Conservation (phyloP, 64 coral and sea anemone species). For the Dendrophyllia cribrosa region DNA sequence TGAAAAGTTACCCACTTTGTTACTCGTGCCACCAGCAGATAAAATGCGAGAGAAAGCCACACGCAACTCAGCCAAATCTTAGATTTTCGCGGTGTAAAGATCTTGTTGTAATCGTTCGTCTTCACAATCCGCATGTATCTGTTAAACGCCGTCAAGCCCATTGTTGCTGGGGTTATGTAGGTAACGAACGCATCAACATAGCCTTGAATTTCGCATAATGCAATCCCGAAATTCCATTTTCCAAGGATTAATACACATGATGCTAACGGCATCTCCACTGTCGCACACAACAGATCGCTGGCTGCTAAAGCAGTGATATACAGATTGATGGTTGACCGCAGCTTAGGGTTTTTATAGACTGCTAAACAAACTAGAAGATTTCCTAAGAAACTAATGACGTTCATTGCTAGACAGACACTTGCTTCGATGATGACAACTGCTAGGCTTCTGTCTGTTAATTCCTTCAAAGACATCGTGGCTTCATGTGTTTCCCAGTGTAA, state of each 20-base stretch:
- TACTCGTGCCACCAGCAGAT: not conserved
- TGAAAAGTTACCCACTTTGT: not conserved
- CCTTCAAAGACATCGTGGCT: not conserved
- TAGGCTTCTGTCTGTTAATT: not conserved
- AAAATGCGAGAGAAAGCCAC: conserved; percentile 8
- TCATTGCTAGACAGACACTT: not conserved
- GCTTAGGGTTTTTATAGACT: conserved; percentile 1
- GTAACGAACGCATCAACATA: conserved; percentile 44
- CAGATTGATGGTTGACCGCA: conserved; percentile 23
- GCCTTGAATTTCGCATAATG: conserved; percentile 48
- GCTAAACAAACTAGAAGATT: conserved; percentile 20
- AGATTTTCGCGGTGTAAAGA: not conserved
- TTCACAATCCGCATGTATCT: conserved; percentile 46
- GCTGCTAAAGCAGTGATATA: conserved; percentile 24
- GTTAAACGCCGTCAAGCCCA: conserved; percentile 32
- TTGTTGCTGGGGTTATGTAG: conserved; percentile 15
- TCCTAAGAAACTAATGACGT: not conserved
- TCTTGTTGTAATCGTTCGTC: conserved; percentile 13
- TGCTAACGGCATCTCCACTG: conserved; percentile 6
- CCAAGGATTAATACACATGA: not conserved
- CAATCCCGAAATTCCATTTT: conserved; percentile 25
- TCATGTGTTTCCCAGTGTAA: too few relatives aligned
- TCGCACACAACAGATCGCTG: conserved; percentile 23
- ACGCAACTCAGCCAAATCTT: conserved; percentile 3
- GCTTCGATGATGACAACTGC: not conserved